These are phyloP conservation scores for Athalia cordata DNA, from an alignment of 2,888 invertebrate genomes.

Conservation along the genomic window DNA sequence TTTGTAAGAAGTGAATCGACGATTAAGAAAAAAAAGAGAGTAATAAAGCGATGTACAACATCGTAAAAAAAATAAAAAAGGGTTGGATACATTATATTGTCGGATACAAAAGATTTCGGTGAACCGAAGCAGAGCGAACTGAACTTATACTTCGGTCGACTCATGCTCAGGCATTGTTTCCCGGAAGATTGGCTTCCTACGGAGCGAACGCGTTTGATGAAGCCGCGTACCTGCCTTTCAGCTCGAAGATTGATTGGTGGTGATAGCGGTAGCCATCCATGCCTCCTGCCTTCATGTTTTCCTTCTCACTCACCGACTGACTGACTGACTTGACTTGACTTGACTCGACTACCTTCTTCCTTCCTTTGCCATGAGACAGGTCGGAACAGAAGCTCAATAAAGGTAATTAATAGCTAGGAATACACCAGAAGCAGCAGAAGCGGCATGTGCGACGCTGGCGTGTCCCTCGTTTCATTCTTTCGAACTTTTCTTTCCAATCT, in stretches of 20 bases:
- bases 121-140: conserved; percentile 60
- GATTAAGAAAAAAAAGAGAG: no score
- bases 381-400: conserved; percentile 70
- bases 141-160: conserved; percentile 55
- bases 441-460: background rate
- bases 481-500: no score
- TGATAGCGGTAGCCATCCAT: conserved; percentile 64
- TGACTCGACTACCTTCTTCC: conserved; percentile 13
- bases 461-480: background rate
- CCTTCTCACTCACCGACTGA: conserved; percentile 29
- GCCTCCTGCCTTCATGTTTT: conserved; percentile 11
- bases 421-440: no score
- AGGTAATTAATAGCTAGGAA: conserved; percentile 68
- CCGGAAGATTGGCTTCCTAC: conserved; percentile 66
- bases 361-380: conserved; percentile 54
- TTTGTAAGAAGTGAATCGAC: no score
- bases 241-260: conserved; percentile 69
- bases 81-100: background rate
- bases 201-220: conserved; percentile 64
- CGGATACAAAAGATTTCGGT: conserved; percentile 46
- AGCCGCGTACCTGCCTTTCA: conserved; percentile 58
- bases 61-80: no score
- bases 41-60: no score
- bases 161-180: conserved; percentile 68
- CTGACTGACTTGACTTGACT: conserved; percentile 23